Evolutionary conservation across 2,113 vertebrate genomes (phyloP).

Genomic region (Chaetura pelagica): DNA sequence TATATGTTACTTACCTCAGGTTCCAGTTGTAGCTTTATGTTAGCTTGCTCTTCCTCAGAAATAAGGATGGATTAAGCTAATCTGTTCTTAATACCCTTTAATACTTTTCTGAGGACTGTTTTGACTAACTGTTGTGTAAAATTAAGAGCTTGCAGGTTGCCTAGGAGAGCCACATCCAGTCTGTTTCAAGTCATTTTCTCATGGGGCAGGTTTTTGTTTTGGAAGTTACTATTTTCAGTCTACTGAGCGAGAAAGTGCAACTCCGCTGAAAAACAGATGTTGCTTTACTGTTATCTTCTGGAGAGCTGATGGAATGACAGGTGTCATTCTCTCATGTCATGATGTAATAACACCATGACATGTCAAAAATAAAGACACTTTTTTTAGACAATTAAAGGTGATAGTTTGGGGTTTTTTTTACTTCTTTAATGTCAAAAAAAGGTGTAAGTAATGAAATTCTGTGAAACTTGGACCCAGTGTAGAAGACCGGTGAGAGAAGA

Average conservation of each 20-base stretch:
- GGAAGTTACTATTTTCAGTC: neutral
- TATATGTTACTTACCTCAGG: neutral
- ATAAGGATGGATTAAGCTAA: neutral
- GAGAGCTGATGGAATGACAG: neutral
- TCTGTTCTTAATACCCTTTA: neutral
- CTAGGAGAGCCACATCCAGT: neutral
- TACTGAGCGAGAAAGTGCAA: neutral
- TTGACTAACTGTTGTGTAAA: neutral
- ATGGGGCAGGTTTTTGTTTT: neutral
- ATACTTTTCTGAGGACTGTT: neutral
- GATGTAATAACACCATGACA: neutral
- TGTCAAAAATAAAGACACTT: neutral
- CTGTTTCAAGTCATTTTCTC: neutral
- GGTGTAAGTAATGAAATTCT: too few relatives aligned
- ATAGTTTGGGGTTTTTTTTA: neutral
- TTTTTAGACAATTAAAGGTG: neutral
- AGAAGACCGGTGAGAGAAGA: slow-evolving; percentile 89
- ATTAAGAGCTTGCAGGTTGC: neutral
- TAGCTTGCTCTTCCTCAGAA: neutral
- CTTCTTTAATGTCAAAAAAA: neutral
- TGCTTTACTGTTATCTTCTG: neutral
- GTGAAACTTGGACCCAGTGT: slow-evolving; percentile 75
- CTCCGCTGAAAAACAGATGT: neutral
- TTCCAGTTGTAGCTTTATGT: neutral
- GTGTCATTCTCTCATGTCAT: neutral